phyloP scores from a whole-genome alignment of 2,113 vertebrate species.

The Plecotus auritus region DNA sequence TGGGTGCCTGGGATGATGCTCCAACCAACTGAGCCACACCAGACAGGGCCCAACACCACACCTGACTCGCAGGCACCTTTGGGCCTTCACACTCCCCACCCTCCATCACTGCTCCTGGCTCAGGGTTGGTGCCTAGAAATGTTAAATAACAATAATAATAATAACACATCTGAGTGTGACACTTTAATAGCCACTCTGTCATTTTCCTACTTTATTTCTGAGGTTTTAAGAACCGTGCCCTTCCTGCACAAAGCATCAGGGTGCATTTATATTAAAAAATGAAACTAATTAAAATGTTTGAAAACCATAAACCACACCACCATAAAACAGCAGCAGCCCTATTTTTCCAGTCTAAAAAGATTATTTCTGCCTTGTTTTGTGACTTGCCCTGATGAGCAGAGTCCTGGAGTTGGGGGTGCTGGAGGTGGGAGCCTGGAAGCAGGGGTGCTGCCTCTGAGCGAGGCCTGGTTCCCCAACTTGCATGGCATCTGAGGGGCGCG shows the following conservation, averaged over 20 bases:
- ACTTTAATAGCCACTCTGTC: constrained; percentile 67
- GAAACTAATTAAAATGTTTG: constrained; percentile 77
- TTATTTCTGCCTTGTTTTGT: constrained; percentile 36
- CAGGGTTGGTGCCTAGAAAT: constrained; percentile 45
- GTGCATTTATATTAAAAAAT: constrained; percentile 73
- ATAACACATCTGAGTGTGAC: constrained; percentile 62
- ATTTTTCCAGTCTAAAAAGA: constrained; percentile 46
- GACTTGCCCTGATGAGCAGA: not conserved
- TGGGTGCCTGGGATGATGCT: too few species aligned
- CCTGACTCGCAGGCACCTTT: not conserved
- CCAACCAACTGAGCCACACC: too few species aligned
- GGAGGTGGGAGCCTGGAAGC: not conserved
- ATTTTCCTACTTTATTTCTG: constrained; percentile 61
- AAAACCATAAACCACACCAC: constrained; percentile 68
- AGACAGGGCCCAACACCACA: too few species aligned
- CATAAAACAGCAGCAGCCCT: constrained; percentile 64
- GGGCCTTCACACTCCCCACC: not conserved
- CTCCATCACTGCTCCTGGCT: not conserved
- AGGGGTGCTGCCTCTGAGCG: rapidly evolving
- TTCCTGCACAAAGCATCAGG: constrained; percentile 73
- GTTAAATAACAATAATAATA: constrained; percentile 78
- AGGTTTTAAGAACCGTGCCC: constrained; percentile 68
- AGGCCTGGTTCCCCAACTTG: not conserved
- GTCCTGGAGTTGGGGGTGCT: not conserved
- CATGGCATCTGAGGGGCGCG: rapidly evolving